Conservation (phyloP, 2,888 invertebrate species). For the Dromius quadrimaculatus region DNA sequence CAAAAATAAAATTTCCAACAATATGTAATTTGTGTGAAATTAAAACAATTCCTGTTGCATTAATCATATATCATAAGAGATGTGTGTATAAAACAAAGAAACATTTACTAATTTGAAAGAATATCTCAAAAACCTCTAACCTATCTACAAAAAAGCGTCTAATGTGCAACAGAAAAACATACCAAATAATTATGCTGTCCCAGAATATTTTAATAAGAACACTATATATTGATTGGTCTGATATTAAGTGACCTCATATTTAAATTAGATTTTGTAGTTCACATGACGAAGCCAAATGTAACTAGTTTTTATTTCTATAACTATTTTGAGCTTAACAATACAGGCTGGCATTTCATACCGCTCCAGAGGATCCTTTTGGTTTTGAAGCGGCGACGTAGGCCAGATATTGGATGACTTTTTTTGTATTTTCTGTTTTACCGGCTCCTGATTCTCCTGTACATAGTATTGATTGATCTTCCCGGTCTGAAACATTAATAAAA, state of each 20-base stretch:
- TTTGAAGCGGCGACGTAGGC: slow-evolving; percentile 99
- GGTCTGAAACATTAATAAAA: slow-evolving; percentile 78
- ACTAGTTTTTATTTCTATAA: slow-evolving; percentile 25
- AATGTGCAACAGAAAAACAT: neutral
- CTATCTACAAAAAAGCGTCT: slow-evolving; percentile 28
- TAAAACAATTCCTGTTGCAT: too few relatives aligned
- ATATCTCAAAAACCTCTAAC: slow-evolving; percentile 9
- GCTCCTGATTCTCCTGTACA: slow-evolving; percentile 99
- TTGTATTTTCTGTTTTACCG: slow-evolving; percentile 99
- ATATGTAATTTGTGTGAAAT: too few relatives aligned
- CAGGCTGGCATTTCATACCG: slow-evolving; percentile 73
- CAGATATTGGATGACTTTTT: slow-evolving; percentile 99
- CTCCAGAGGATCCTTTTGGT: slow-evolving; percentile 89
- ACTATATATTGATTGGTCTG: too few relatives aligned
- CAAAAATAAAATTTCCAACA: too few relatives aligned
- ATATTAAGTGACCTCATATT: slow-evolving; percentile 18
- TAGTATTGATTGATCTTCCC: slow-evolving; percentile 99
- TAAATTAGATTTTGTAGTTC: slow-evolving; percentile 10
- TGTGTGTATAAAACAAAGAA: slow-evolving; percentile 11
- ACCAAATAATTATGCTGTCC: slow-evolving; percentile 6
- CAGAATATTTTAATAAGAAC: neutral
- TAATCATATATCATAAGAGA: too few relatives aligned
- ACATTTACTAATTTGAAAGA: neutral
- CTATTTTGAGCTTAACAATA: neutral
- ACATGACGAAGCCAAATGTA: slow-evolving; percentile 1